Base-by-base conservation (phyloP, 2,888 invertebrate species). In the Nomada fucata region DNA sequence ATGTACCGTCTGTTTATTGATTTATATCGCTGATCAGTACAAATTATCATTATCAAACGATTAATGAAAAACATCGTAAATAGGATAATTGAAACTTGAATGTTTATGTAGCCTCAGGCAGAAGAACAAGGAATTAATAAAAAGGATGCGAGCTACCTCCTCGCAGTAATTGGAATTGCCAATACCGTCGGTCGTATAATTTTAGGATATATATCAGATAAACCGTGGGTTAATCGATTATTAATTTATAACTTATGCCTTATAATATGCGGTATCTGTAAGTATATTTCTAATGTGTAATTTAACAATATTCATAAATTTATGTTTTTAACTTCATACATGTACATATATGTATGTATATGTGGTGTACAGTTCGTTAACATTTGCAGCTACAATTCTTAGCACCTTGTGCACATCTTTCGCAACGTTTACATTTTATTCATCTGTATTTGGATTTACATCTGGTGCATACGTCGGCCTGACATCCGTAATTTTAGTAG, bases 401-500 rank as follows among this genome's bases (percentile, higher is more conserved):
- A 97, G 97, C 92, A 96, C 97, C 92, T 95, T 96, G 85, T 97
- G 97, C 94, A 94, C 94, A 88, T 96, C 96, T 89, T 98, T 97
- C 93, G 94, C 95, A 90, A 95, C 96, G 11, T 95, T 99, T 89
- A 96, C 96, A 26, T 90, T 97, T 73, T 99, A 98, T 94, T 96
- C 97, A 36, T 95, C 95, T 52, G 95, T 96, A 13, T 99, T 97
- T 92, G 99, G 99, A 71, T 97, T 98, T 91, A 97, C 98, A 23
- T 97, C 98, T 90, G 98, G 99, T 86, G 98, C 98, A 78, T 99
- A 99, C 93, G 98, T 99, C 65, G 98, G 98, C n/a, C 95, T 99
- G 70, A 99, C 99, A 3, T 98, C 98, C 29, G 98, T 99, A 72
- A 98, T 99, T 85, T 95, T 99, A 79, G 99, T 99, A 42, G 99